Evolutionary conservation across 2,888 invertebrate genomes (phyloP).

Genomic region (Athalia rosae): DNA sequence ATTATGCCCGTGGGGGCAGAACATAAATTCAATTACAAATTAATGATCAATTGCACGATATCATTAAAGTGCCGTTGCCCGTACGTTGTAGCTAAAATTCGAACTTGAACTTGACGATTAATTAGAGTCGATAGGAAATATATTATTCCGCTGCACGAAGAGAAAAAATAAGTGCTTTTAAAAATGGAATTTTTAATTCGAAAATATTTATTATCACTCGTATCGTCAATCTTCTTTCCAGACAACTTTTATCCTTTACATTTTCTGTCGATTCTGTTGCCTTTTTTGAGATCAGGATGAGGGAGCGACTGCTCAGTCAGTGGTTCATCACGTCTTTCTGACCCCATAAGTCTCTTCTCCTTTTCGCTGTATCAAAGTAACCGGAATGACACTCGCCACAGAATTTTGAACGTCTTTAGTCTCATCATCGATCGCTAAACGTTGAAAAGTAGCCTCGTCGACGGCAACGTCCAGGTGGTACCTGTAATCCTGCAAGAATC

Average conservation of each 20-base stretch:
- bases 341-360: slow-evolving; percentile 58
- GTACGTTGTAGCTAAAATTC: no score
- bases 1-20: neutral
- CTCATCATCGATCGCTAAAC: slow-evolving; percentile 46
- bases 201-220: no score
- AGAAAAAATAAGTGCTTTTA: no score
- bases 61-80: neutral
- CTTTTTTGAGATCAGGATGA: neutral
- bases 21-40: neutral
- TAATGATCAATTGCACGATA: slow-evolving; percentile 1
- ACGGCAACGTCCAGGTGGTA: slow-evolving; percentile 56
- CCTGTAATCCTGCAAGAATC: slow-evolving; percentile 60
- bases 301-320: neutral
- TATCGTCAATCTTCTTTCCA: no score
- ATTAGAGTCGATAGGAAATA: no score
- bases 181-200: no score
- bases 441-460: slow-evolving; percentile 55
- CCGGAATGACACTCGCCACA: slow-evolving; percentile 56
- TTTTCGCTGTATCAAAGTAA: slow-evolving; percentile 59
- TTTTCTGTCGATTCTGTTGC: neutral
- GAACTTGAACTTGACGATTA: no score
- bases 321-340: slow-evolving; percentile 43
- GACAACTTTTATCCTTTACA: neutral
- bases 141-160: no score
- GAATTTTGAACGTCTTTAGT: slow-evolving; percentile 46